Percentiles rank a stretch among this genome's conserved stretches.
These are phyloP conservation scores for Odontamblyopus rebecca DNA, from an alignment of 2,797 vertebrate species.

Conservation along the genomic window DNA sequence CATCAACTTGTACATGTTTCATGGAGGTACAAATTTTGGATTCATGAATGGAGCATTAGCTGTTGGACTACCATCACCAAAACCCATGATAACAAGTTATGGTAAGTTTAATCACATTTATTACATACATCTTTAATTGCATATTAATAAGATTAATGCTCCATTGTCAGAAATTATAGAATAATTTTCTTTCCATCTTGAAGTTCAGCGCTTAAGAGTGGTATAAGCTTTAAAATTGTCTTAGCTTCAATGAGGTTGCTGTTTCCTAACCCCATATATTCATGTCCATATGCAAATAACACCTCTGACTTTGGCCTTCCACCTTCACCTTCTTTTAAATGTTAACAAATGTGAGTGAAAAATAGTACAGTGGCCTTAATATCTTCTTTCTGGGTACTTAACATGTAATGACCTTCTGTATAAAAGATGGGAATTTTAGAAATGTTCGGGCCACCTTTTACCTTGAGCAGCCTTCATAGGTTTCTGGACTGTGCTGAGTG, in stretches of 20 bases:
- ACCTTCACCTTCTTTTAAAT: constrained; percentile 33
- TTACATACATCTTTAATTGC: background rate
- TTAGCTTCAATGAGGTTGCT: background rate
- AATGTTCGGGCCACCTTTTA: constrained; percentile 35
- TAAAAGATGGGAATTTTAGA: constrained; percentile 29
- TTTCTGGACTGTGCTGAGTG: constrained; percentile 37
- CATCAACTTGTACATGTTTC: constrained; percentile 94
- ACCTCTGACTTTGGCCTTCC: constrained; percentile 38
- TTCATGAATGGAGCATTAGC: constrained; percentile 85
- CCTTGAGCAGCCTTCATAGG: constrained; percentile 38
- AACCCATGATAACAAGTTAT: constrained; percentile 67
- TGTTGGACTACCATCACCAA: constrained; percentile 29
- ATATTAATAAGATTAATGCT: background rate
- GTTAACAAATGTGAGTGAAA: constrained; percentile 35
- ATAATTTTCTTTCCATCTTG: background rate
- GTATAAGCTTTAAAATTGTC: background rate
- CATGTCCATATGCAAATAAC: background rate
- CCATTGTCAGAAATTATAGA: background rate
- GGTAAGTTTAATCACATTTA: constrained; percentile 42
- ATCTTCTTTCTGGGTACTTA: constrained; percentile 32
- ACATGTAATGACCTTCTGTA: constrained; percentile 47
- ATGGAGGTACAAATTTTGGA: constrained; percentile 91
- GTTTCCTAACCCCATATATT: background rate
- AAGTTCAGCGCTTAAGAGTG: background rate
- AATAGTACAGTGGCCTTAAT: constrained; percentile 43